Conservation (phyloP, 1,140 invertebrate species). For the Mycetomoellerius zeteki region DNA sequence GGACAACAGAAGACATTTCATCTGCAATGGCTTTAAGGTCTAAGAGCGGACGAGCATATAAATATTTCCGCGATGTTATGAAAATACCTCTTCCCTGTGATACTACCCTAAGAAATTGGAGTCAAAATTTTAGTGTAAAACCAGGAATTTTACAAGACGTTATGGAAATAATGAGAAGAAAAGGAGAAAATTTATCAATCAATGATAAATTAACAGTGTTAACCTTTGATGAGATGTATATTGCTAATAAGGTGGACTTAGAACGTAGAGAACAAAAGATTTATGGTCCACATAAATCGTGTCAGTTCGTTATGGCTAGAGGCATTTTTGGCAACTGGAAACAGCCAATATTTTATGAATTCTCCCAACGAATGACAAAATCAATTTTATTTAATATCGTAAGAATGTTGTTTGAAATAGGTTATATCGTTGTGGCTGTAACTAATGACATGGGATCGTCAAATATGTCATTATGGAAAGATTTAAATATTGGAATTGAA, state of each 20-base stretch:
- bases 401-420: no score
- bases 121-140: background rate
- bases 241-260: background rate
- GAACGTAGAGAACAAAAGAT: background rate
- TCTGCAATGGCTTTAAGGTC: no score
- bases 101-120: no score
- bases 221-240: constrained; percentile 3
- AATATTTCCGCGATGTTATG: no score
- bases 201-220: background rate
- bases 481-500: no score
- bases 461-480: no score
- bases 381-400: no score
- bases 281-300: background rate
- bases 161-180: background rate
- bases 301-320: background rate
- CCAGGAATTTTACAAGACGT: constrained; percentile 6
- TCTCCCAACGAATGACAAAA: background rate
- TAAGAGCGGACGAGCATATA: no score
- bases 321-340: background rate
- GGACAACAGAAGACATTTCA: no score
- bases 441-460: no score
- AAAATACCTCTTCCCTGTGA: no score
- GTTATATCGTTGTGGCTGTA: no score
- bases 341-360: background rate
- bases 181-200: background rate